Percentiles rank a stretch among this genome's conserved stretches.
Evolutionary conservation across 2,888 invertebrate species (phyloP).

Genomic region (Seladonia tumulorum): DNA sequence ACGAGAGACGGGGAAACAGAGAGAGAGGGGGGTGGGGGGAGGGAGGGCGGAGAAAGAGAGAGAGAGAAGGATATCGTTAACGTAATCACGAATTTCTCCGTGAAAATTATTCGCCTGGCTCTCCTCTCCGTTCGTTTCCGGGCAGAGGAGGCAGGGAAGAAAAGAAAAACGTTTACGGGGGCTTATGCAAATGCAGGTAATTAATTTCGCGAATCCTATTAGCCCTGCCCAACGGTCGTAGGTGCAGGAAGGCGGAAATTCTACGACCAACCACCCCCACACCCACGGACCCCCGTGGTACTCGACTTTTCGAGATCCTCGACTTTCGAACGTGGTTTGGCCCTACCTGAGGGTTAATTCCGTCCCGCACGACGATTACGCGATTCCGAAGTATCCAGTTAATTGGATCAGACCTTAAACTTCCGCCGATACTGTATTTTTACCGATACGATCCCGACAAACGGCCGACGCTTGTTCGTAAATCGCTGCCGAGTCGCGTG

Average conservation of each 20-base stretch:
- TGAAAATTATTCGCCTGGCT: slow-evolving; percentile 69
- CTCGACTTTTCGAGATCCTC: slow-evolving; percentile 65
- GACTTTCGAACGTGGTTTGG: slow-evolving; percentile 63
- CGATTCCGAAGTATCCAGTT: slow-evolving; percentile 54
- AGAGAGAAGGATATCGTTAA: slow-evolving; percentile 72
- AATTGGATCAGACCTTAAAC: slow-evolving; percentile 63
- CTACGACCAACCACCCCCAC: slow-evolving; percentile 34
- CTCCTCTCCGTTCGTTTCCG: slow-evolving; percentile 30
- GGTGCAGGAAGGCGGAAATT: slow-evolving; percentile 68
- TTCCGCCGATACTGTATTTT: slow-evolving; percentile 8
- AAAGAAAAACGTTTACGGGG: slow-evolving; percentile 75
- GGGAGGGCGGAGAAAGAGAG: slow-evolving; percentile 11
- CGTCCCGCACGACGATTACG: slow-evolving; percentile 54
- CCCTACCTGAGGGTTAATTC: slow-evolving; percentile 58
- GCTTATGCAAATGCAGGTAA: slow-evolving; percentile 82
- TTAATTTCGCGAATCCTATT: slow-evolving; percentile 82
- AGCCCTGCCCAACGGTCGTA: slow-evolving; percentile 71
- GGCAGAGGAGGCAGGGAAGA: slow-evolving; percentile 52
- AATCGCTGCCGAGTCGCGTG: background rate
- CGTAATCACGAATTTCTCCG: slow-evolving; percentile 74
- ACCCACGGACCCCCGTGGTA: slow-evolving; percentile 19
- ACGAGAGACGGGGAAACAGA: slow-evolving; percentile 6
- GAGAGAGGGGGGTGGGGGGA: slow-evolving; percentile 24
- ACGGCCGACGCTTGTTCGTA: background rate
- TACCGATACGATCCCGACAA: background rate